These are phyloP conservation scores for Zosterops pallidus DNA, from an alignment of 2,113 vertebrate species.

Conservation along the genomic window DNA sequence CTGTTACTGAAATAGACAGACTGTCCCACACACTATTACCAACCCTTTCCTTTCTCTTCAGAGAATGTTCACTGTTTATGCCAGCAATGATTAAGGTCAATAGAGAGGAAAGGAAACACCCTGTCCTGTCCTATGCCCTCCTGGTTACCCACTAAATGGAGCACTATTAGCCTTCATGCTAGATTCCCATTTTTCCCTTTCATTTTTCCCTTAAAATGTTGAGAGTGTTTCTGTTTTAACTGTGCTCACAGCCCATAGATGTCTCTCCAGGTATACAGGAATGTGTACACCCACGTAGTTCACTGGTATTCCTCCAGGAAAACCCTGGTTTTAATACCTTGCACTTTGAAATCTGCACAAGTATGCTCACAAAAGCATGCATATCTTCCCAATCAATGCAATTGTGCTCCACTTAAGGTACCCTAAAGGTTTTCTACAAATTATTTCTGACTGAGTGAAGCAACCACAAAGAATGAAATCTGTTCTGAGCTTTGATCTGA, in stretches of 20 bases:
- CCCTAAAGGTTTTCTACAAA: constrained; percentile 26
- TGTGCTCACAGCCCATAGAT: not conserved
- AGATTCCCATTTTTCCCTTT: not conserved
- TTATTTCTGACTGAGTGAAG: constrained; percentile 34
- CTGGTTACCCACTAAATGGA: not conserved
- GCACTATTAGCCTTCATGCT: not conserved
- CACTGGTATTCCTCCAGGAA: not conserved
- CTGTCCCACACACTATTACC: not conserved
- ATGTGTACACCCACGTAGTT: not conserved
- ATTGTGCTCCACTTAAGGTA: not conserved
- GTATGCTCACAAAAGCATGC: not conserved
- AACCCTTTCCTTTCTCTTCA: not conserved
- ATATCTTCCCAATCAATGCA: constrained; percentile 32
- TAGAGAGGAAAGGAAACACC: not conserved
- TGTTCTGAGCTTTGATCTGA: constrained; percentile 3
- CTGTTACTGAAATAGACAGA: not conserved
- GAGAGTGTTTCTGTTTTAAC: not conserved
- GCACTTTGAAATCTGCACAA: constrained; percentile 31
- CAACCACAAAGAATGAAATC: constrained; percentile 11
- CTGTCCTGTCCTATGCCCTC: not conserved
- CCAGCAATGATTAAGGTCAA: not conserved
- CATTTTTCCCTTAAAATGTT: not conserved
- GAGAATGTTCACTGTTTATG: not conserved
- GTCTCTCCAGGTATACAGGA: not conserved
- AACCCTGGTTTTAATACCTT: constrained; percentile 1